A percentile compares a stretch with the other conserved stretches of the same genome.
Evolutionary conservation across 2,113 vertebrate genomes (phyloP).

Genomic region (Microcebus ravelobensis): DNA sequence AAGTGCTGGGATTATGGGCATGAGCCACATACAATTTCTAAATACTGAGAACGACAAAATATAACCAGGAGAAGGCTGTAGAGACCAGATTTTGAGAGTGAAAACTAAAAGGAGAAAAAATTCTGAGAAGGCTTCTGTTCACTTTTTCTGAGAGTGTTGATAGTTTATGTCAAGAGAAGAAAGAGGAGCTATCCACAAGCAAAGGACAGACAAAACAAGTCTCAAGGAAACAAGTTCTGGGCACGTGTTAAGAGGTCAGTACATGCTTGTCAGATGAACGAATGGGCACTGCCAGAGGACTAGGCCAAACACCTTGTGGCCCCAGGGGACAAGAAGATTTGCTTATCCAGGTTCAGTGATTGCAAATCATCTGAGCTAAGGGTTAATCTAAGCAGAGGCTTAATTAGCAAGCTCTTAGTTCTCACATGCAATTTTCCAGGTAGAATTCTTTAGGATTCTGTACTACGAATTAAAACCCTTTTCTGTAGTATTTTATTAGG

Average conservation of each 20-base stretch:
- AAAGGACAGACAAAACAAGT: conserved; percentile 18
- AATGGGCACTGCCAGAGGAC: not conserved
- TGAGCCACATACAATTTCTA: not conserved
- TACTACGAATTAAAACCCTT: not conserved
- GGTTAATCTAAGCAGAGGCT: not conserved
- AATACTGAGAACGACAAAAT: conserved; percentile 12
- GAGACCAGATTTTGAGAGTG: not conserved
- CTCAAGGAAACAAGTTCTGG: not conserved
- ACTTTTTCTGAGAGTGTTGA: not conserved
- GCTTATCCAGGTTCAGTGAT: not conserved
- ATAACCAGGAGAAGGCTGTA: not conserved
- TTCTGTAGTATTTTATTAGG: not conserved
- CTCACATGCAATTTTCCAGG: not conserved
- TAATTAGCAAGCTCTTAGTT: not conserved
- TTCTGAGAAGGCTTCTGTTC: not conserved
- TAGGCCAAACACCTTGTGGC: not conserved
- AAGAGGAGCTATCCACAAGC: not conserved
- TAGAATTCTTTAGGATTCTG: not conserved
- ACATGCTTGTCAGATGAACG: not conserved
- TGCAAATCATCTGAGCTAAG: not conserved
- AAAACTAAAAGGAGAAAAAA: not conserved
- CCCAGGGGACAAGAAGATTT: not conserved
- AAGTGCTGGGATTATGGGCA: too few species aligned
- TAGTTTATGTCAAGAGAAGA: conserved; percentile 11
- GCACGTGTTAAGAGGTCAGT: not conserved